Percentiles rank a stretch among this genome's conserved stretches.
Evolutionary conservation across 2,797 vertebrate genomes (phyloP).

Genomic region (Clamator glandarius): DNA sequence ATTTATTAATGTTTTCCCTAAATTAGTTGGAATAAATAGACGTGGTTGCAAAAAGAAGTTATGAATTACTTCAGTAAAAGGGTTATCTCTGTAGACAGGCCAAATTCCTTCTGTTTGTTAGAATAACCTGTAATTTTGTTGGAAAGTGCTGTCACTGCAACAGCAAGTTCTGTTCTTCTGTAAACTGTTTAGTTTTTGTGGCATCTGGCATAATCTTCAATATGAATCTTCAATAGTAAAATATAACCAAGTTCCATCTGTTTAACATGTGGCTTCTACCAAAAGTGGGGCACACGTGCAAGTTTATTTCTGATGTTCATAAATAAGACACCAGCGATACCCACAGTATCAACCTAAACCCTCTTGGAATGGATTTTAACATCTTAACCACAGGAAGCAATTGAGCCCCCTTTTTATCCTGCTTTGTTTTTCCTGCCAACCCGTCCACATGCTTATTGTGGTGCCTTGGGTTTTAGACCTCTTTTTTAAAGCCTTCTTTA

Average conservation of each 20-base stretch:
- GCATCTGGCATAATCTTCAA: slow-evolving; percentile 72
- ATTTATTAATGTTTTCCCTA: not conserved
- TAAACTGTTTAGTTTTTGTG: slow-evolving; percentile 60
- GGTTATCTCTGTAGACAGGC: not conserved
- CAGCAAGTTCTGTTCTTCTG: slow-evolving; percentile 46
- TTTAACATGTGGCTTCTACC: slow-evolving; percentile 56
- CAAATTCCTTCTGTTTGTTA: slow-evolving; percentile 45
- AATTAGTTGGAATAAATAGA: not conserved
- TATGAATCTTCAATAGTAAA: slow-evolving; percentile 70
- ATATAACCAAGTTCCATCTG: slow-evolving; percentile 73
- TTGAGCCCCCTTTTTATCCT: slow-evolving; percentile 2
- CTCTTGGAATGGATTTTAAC: slow-evolving; percentile 68
- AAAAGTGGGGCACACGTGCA: slow-evolving; percentile 57
- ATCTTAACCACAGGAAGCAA: slow-evolving; percentile 73
- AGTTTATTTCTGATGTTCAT: slow-evolving; percentile 67
- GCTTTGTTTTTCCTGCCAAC: not conserved
- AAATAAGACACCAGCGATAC: slow-evolving; percentile 69
- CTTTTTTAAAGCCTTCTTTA: not conserved
- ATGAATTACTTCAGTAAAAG: not conserved
- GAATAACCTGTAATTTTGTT: slow-evolving; percentile 60
- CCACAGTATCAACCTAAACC: slow-evolving; percentile 46
- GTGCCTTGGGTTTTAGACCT: slow-evolving; percentile 27
- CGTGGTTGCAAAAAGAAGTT: not conserved
- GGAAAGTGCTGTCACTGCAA: slow-evolving; percentile 68
- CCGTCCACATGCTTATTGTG: slow-evolving; percentile 7